phyloP scores from a whole-genome alignment of 2,888 invertebrate species.

The Pecten maximus region DNA sequence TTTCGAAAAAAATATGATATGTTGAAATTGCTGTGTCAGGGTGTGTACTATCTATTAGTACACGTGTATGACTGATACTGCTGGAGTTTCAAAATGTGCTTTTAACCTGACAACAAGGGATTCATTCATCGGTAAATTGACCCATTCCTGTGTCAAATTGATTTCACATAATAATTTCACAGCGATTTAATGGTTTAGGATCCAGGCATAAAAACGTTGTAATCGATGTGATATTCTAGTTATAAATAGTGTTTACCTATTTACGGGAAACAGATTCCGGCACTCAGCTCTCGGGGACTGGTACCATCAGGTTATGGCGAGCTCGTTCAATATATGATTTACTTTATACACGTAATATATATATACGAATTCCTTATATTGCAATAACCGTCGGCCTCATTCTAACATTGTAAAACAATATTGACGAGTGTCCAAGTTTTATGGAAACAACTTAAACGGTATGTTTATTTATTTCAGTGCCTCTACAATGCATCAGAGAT shows the following conservation, averaged over 20 bases:
- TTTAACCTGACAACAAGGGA: not conserved
- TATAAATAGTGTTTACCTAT: not conserved
- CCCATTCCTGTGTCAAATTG: not conserved
- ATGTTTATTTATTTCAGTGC: not conserved
- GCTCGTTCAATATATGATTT: not conserved
- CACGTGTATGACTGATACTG: not conserved
- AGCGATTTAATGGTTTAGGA: constrained; percentile 12
- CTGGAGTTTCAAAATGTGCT: not conserved
- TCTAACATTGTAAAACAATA: too few relatives aligned
- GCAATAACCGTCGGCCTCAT: not conserved
- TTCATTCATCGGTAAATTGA: not conserved
- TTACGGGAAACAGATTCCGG: not conserved
- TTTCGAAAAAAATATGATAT: not conserved
- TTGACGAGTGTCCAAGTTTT: too few relatives aligned
- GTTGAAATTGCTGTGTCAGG: constrained; percentile 8
- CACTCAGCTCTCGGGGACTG: not conserved
- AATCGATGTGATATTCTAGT: not conserved
- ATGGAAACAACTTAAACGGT: too few relatives aligned
- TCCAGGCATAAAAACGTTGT: not conserved
- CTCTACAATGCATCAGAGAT: not conserved
- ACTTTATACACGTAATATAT: not conserved
- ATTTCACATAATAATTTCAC: constrained; percentile 17
- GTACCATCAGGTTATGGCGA: not conserved
- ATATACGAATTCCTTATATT: not conserved
- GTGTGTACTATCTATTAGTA: not conserved